Evolutionary conservation across 2,113 vertebrate genomes (phyloP), one percentile per base, ranked within the genome.

Genomic region (Poeciliopsis occidentalis): DNA sequence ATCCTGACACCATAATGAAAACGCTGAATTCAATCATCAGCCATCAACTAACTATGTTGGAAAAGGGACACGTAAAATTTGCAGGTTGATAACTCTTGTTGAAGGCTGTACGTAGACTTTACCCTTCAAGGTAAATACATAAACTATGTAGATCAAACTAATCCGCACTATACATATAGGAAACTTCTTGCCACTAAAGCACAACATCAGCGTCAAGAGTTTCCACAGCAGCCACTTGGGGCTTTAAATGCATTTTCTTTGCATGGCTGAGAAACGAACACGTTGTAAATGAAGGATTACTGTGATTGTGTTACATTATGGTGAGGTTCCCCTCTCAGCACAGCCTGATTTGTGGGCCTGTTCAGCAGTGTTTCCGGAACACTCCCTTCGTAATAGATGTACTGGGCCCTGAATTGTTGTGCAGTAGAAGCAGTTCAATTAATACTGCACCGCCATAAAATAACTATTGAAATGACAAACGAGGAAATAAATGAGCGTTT

Each of bases 391-490:
- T 90, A 88, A 91, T 90, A 81, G 89, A 93, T 84, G 86, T 87
- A 87, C 71, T 85, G 81, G 82, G 86, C 85, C 85, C 91, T 90
- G 91, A 92, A 93, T 91, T 91, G 83, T 92, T 91, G 86, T 90
- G 89, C 82, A 79, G 87, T 76, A 79, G 85, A 89, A 80, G 87
- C 83, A 76, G 88, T 91, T 94, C 92, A 93, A 94, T 94, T 94
- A 93, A 93, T 90, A 92, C 84, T 70, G 76, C 75, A 69, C 69
- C 74, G 69, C 89, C 86, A 92, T 93, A 92, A 93, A 92, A 91
- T 83, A 90, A 92, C 93, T 89, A 90, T 91, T 91, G 88, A 91
- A 85, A 88, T 90, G 93, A 93, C 91, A 90, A 82, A 89, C 70
- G 81, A 76, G 75, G 71, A 86, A 89, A 89, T 91, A 90, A 92